These are phyloP conservation scores for Dinoponera quadriceps DNA, from an alignment of 1,140 invertebrate species.

Conservation along the genomic window DNA sequence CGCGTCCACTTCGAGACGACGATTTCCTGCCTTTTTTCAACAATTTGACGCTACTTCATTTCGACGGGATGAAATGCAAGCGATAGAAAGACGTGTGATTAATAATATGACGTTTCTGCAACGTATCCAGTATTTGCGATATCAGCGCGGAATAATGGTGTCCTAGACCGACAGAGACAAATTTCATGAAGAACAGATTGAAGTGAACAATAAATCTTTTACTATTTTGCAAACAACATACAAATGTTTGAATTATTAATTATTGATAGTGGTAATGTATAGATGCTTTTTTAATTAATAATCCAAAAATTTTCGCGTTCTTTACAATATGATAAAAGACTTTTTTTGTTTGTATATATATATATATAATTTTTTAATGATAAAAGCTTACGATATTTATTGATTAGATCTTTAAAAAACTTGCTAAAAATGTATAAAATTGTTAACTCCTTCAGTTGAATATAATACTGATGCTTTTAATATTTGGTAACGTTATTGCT, in stretches of 20 bases:
- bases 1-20: slow-evolving; percentile 48
- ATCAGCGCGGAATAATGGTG: too few species aligned
- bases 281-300: too few species aligned
- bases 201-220: too few species aligned
- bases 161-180: too few species aligned
- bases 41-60: background rate
- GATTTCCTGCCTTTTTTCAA: slow-evolving; percentile 47
- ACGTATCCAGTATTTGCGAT: background rate
- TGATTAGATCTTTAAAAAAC: background rate
- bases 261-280: too few species aligned
- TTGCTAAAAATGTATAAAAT: background rate
- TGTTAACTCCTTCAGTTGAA: background rate
- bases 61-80: background rate
- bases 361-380: too few species aligned
- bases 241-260: too few species aligned
- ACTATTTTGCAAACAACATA: too few species aligned
- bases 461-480: background rate
- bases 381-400: background rate
- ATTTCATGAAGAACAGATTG: too few species aligned
- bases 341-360: too few species aligned
- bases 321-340: too few species aligned
- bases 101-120: slow-evolving; percentile 4
- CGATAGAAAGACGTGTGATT: background rate
- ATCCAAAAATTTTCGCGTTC: too few species aligned
- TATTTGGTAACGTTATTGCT: background rate